Evolutionary conservation across 2,888 invertebrate genomes (phyloP).

Genomic region (Eurytoma californica): DNA sequence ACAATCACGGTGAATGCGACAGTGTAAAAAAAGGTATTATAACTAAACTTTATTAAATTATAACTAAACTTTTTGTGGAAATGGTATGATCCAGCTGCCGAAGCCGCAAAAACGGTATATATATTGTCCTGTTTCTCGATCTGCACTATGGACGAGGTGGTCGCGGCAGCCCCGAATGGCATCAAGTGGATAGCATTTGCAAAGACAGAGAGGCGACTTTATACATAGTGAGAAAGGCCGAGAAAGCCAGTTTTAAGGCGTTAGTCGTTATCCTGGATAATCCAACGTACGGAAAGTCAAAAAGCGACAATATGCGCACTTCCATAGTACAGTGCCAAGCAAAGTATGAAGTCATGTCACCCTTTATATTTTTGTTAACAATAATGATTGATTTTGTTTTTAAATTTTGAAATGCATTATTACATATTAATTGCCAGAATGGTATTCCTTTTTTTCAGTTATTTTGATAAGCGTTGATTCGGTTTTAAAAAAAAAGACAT

Average conservation of each 20-base stretch:
- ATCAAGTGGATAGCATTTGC: constrained; percentile 94
- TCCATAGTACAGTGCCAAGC: not conserved
- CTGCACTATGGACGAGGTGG: constrained; percentile 91
- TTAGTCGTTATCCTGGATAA: constrained; percentile 92
- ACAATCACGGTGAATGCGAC: constrained; percentile 90
- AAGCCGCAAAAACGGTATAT: constrained; percentile 84
- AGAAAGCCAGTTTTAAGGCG: constrained; percentile 88
- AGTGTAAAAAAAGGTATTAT: constrained; percentile 81
- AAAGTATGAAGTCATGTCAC: not conserved
- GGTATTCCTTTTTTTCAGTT: too few species aligned
- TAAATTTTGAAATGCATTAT: too few species aligned
- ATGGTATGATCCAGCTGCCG: constrained; percentile 80
- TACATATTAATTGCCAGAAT: too few species aligned
- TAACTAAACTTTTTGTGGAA: not conserved
- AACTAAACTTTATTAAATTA: not conserved
- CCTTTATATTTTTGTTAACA: not conserved
- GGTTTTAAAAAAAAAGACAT: too few species aligned
- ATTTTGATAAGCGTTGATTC: too few species aligned
- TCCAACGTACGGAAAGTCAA: constrained; percentile 76
- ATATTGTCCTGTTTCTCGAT: constrained; percentile 91
- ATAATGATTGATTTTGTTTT: not conserved
- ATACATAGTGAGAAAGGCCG: constrained; percentile 85
- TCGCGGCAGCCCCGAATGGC: constrained; percentile 83
- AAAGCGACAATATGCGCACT: not conserved
- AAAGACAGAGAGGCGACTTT: constrained; percentile 84